Evolutionary conservation across 2,113 vertebrate species (phyloP), one percentile per base, ranked within the genome.

Genomic region (Cathartes aura): DNA sequence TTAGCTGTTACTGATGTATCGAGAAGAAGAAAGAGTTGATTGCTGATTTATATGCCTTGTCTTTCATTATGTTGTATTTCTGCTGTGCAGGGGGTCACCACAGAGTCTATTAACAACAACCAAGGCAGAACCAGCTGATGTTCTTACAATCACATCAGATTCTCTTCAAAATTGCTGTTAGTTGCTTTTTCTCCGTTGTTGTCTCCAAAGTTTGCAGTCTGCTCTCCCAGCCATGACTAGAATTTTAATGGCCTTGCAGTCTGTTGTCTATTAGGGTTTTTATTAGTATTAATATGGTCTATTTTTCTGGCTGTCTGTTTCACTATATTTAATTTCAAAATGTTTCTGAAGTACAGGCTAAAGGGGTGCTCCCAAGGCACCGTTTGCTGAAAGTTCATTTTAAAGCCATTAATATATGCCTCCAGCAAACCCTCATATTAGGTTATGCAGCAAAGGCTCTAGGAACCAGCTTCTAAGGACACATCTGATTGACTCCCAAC

Each of bases 221-320:
- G 82, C 74, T 93, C 56, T 93, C 73, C 62, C 15, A 71, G 78
- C 50, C 79, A 34, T 78, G 94, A 90, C 73, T 50, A 40, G 87
- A 93, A 94, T 94, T 66, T 84, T 89, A 96, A 95, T 60, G n/a
- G 67, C 47, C 67, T 53, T 20, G 18, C 72, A 80, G 81, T 34
- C 82, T 94, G 63, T 84, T 86, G 53, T 72, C 83, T 81, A 63
- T 92, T 80, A 89, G 38, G 67, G 15, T 4, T 50, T 90, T 95
- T 92, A 92, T 96, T 87, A 81, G 78, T 92, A 90, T 81, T 87
- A 94, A 94, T 94, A 73, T 58, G 68, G 43, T 48, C 73, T 96
- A 63, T 92, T 96, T 94, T 95, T 81, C 92, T 68, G 64, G 78
- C 92, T 92, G 88, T 74, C 93, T 95, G 42, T 71, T 93, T 82